Evolutionary conservation across 2,797 vertebrate species (phyloP).

Genomic region (Morus bassanus): DNA sequence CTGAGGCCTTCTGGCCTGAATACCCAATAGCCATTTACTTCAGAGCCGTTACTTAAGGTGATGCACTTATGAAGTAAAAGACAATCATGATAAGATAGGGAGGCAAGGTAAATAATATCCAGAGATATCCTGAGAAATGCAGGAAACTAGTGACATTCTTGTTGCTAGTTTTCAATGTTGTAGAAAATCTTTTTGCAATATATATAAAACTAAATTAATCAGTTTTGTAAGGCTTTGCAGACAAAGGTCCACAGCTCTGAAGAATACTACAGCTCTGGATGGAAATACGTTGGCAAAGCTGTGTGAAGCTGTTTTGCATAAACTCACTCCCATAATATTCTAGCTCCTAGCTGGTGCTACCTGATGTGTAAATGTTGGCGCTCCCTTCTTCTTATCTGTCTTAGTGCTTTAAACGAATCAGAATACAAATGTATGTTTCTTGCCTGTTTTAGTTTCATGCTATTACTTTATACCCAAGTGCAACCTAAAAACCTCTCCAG

Average conservation of each 20-base stretch:
- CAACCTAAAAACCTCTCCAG: neutral
- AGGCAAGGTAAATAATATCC: neutral
- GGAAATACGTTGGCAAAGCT: neutral
- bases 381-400: neutral
- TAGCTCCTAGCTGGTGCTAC: neutral
- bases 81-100: neutral
- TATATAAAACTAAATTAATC: neutral
- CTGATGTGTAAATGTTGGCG: neutral
- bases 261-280: neutral
- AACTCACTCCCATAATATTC: neutral
- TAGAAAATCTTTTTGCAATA: neutral
- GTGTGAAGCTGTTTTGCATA: neutral
- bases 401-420: neutral
- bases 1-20: neutral
- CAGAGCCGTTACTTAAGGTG: neutral
- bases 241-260: neutral
- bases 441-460: neutral
- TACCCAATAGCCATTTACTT: neutral
- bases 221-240: neutral
- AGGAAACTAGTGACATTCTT: neutral
- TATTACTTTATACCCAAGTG: neutral
- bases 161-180: neutral
- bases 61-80: neutral
- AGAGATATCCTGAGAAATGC: neutral
- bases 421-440: neutral